Conservation (phyloP, 2,888 invertebrate species). For the Homarus gammarus region DNA sequence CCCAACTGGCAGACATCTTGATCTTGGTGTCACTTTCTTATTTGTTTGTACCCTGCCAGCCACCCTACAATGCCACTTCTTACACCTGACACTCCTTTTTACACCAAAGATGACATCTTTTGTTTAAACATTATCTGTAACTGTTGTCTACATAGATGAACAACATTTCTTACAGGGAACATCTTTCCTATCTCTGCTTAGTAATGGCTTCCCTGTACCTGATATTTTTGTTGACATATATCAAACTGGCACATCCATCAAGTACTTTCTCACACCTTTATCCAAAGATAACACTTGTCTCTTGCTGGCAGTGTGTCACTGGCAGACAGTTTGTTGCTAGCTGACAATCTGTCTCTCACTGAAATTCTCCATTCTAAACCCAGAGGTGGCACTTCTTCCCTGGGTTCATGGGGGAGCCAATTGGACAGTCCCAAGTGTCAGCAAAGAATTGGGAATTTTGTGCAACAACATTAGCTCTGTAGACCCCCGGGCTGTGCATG, state of each 20-base stretch:
- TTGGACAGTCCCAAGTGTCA: constrained; percentile 78
- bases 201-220: too few species aligned
- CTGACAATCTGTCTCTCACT: background rate
- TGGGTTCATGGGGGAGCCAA: constrained; percentile 79
- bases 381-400: constrained; percentile 79
- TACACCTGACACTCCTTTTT: background rate
- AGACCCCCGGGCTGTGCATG: constrained; percentile 79
- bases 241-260: too few species aligned
- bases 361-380: constrained; percentile 65
- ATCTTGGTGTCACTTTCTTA: too few species aligned
- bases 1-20: background rate
- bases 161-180: background rate
- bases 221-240: too few species aligned
- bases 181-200: too few species aligned
- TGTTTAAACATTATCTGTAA: background rate
- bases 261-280: background rate
- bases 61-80: background rate
- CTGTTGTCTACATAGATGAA: background rate
- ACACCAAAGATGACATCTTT: background rate
- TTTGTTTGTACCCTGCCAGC: too few species aligned
- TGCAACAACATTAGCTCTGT: constrained; percentile 78
- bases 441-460: constrained; percentile 79
- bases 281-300: background rate
- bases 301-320: background rate
- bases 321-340: background rate